Base-by-base conservation (phyloP, 2,797 vertebrate genomes). In the Girardinus metallicus region DNA sequence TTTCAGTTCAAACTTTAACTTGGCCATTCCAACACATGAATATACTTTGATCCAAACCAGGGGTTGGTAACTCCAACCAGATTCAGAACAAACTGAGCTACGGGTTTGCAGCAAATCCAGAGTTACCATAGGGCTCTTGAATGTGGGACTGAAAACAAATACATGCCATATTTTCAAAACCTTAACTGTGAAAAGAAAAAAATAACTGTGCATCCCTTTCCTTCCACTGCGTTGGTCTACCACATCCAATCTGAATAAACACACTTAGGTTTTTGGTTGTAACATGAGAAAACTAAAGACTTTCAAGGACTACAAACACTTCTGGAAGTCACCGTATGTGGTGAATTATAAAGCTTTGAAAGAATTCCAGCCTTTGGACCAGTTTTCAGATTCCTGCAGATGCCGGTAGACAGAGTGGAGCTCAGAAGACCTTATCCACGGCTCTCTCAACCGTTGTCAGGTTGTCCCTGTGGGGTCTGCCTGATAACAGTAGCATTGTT, bases 351-450 rank as follows among this genome's bases (percentile, higher is more conserved):
- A 70, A 70, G 23, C 9, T 70, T 43, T 43, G 23, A 70, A 43
- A 43, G 11, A 70, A 70, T 31, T 12, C 5, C 26, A 39, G 36
- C 26, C 36, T 71, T 71, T 71, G 12, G 23, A 29, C 5, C 5
- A 23, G 4, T 29, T 46, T 72, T 72, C 43, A 72, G 43, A 78
- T 70, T 71, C 80, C 77, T 75, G 12, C 26, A 29, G 74, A 79
- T 78, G 44, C 73, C 55, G 51, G 86, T 76, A 93, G 93, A 94
- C 91, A 43, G 72, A 81, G 83, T 86, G 89, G 89, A 75, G 84
- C 88, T 91, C 86, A 89, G 85, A 89, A 88, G 82, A 82, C 83
- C 84, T 93, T 94, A 94, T 92, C 92, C 92, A 78, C 80, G 71
- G 87, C 85, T 89, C 90, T 87, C 87, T 73, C 75, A 83, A 91